Evolutionary conservation across 1,140 invertebrate genomes (phyloP), one percentile per base, ranked within the genome.

Genomic region (Drosophila serrata): DNA sequence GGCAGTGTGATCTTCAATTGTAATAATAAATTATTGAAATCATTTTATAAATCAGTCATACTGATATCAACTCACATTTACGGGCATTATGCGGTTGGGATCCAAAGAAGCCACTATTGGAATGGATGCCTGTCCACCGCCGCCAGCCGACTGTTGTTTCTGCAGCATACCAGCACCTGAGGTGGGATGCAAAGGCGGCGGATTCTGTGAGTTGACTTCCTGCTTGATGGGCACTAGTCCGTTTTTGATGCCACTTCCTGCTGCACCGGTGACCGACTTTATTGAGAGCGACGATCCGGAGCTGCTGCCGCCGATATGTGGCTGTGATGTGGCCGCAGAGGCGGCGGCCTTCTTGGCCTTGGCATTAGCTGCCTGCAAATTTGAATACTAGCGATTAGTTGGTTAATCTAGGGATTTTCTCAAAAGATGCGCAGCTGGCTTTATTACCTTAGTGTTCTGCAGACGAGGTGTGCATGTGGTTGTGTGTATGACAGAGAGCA

Each of bases 1-100:
- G 97, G 97, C 76, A 97, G 93, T 6, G 91, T 92, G 33, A 92
- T 92, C 91, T 92, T 6, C 0, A 13, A n/a, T 8, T 11, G 9
- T 1, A 3, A 53, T n/a, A n/a, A 17, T 0, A 27, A 11, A 1
- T 6, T 27, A 27, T 48, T 29, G 0, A 2, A 1, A 29, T 29
- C 1, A 29, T 27, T 24, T 24, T 46, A 3, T 1, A 24, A 9
- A 15, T 15, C 13, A 8, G 5, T 19, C 19, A 7, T 2, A 8
- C 13, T 5, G 7, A 3, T 17, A 3, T 55, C 0, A 22, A 24
- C 91, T 85, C 43, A 92, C 92, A 65, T 93, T 92, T 8, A 93
- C 91, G 48, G 91, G 92, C 81, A 93, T 92, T 15, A 93, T 92
- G 88, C 92, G 91, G 72, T 92, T 92, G 49, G 92, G 92, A 81